Evolutionary conservation across 2,797 vertebrate species (phyloP).

Genomic region (Pitangus sulphuratus): DNA sequence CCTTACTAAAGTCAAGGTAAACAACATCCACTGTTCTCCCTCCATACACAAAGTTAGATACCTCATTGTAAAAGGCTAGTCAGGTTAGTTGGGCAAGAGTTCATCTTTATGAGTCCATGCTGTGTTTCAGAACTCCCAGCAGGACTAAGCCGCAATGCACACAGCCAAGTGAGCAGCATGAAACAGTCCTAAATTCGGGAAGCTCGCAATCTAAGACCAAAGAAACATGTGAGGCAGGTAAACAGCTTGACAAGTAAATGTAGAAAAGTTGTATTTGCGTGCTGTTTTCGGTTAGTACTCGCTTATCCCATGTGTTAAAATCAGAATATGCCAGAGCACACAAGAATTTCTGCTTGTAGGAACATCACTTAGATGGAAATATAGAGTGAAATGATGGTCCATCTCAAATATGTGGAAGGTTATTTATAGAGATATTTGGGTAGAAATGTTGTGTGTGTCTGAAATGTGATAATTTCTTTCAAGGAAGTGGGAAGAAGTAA

Average conservation of each 20-base stretch:
- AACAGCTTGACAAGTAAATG: background rate
- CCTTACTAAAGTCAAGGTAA: background rate
- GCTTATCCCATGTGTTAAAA: fast-evolving
- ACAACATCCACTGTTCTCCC: background rate
- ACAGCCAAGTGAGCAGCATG: background rate
- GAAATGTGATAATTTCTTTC: background rate
- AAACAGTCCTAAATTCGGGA: background rate
- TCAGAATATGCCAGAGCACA: background rate
- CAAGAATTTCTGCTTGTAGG: background rate
- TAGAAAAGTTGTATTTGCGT: background rate
- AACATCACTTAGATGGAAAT: background rate
- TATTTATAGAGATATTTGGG: background rate
- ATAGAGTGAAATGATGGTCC: background rate
- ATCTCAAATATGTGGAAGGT: background rate
- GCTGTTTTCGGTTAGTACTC: background rate
- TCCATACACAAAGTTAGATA: background rate
- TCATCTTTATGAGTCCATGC: background rate
- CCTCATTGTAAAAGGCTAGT: background rate
- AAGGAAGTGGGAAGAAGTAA: background rate
- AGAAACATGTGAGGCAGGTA: background rate
- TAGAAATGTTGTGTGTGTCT: background rate
- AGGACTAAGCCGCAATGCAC: fast-evolving
- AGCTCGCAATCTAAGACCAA: background rate
- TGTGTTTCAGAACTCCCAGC: background rate
- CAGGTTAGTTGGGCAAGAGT: background rate